Evolutionary conservation across 2,113 vertebrate species (phyloP).

Genomic region (Rhinolophus ferrumequinum): DNA sequence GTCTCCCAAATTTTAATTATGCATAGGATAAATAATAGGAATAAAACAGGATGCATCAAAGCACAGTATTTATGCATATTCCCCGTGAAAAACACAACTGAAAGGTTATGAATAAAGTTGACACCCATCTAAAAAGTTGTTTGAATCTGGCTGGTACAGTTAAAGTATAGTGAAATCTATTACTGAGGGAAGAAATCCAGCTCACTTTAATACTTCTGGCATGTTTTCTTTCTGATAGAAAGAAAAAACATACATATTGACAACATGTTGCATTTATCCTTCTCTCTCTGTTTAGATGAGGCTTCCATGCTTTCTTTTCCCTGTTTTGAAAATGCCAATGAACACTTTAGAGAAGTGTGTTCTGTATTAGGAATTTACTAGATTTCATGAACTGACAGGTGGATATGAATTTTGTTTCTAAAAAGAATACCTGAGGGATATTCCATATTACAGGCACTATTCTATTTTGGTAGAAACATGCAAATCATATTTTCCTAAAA

Average conservation of each 20-base stretch:
- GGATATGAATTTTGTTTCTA: constrained; percentile 56
- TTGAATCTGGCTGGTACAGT: neutral
- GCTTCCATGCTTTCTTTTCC: neutral
- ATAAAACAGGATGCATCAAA: neutral
- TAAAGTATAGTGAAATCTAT: neutral
- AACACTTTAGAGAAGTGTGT: neutral
- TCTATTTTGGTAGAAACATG: constrained; percentile 55
- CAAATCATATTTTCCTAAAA: constrained; percentile 63
- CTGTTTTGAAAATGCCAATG: neutral
- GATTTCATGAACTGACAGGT: constrained; percentile 58
- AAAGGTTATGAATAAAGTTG: neutral
- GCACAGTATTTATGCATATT: neutral
- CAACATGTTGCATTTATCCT: neutral
- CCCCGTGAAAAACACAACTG: neutral
- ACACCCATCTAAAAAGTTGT: neutral
- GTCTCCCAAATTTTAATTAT: neutral
- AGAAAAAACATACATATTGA: neutral
- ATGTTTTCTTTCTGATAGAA: neutral
- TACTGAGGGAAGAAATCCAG: neutral
- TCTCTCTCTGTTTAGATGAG: neutral
- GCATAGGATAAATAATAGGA: neutral
- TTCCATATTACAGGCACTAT: constrained; percentile 26
- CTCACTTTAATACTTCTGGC: neutral
- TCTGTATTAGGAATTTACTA: neutral
- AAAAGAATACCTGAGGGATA: constrained; percentile 52